Percentiles rank a stretch among this genome's conserved stretches.
phyloP scores from a whole-genome alignment of 2,888 invertebrate species.

The Lasiommata megera region DNA sequence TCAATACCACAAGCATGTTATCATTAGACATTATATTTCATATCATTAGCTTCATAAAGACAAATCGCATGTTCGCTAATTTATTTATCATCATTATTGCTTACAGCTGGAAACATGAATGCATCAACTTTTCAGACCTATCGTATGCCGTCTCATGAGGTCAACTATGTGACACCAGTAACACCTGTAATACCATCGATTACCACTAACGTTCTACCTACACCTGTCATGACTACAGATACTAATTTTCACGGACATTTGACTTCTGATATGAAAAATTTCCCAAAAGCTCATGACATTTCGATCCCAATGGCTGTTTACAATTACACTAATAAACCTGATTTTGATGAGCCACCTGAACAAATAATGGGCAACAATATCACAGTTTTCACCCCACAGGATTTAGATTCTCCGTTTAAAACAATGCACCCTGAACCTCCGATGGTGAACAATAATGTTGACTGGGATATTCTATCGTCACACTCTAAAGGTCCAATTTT shows the following conservation, averaged over 20 bases:
- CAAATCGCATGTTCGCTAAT: conserved; percentile 40
- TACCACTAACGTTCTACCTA: conserved; percentile 42
- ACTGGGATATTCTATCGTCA: conserved; percentile 32
- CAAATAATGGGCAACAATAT: conserved; percentile 43
- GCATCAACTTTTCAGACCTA: conserved; percentile 47
- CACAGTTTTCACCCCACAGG: conserved; percentile 51
- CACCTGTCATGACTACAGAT: conserved; percentile 47
- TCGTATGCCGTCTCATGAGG: conserved; percentile 43
- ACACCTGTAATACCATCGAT: conserved; percentile 41
- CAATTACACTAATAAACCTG: conserved; percentile 43
- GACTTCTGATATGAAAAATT: conserved; percentile 46
- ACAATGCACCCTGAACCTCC: conserved; percentile 44
- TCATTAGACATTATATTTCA: not conserved
- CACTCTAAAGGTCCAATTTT: conserved; percentile 7
- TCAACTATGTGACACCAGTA: conserved; percentile 59
- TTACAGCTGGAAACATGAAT: conserved; percentile 61
- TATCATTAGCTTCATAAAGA: conserved; percentile 37
- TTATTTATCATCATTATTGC: conserved; percentile 60
- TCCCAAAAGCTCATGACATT: conserved; percentile 50
- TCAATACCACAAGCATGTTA: not conserved
- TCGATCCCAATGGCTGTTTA: conserved; percentile 32
- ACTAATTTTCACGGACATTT: conserved; percentile 50
- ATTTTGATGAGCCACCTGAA: conserved; percentile 19
- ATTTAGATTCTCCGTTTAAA: conserved; percentile 47
- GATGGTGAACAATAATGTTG: conserved; percentile 31